phyloP scores from a whole-genome alignment of 2,797 vertebrate species.

The Mergus octosetaceus region DNA sequence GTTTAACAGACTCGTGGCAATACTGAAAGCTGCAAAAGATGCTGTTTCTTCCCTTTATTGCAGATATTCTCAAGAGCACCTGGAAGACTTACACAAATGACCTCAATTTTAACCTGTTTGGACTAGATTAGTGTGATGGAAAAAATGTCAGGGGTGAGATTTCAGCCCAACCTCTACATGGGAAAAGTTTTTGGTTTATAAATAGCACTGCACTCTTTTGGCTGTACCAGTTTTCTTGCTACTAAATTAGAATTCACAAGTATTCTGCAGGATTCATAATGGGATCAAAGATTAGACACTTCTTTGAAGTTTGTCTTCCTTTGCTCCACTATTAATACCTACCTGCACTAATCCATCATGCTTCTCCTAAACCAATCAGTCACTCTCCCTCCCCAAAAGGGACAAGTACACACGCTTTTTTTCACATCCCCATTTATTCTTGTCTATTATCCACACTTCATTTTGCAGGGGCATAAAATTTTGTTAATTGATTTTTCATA shows the following conservation, averaged over 20 bases:
- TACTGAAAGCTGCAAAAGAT: not conserved
- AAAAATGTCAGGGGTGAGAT: constrained; percentile 1
- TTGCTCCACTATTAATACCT: constrained; percentile 2
- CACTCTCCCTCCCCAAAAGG: not conserved
- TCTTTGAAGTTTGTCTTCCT: constrained; percentile 61
- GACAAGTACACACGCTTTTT: not conserved
- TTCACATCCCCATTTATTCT: constrained; percentile 35
- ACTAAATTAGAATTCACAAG: constrained; percentile 44
- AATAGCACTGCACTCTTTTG: not conserved
- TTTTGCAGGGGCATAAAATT: constrained; percentile 17
- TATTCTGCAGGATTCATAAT: constrained; percentile 47
- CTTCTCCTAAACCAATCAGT: constrained; percentile 16
- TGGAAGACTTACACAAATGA: constrained; percentile 17
- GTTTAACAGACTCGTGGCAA: not conserved
- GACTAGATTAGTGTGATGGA: not conserved
- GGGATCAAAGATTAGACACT: constrained; percentile 53
- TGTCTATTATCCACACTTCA: constrained; percentile 34
- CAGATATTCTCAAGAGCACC: constrained; percentile 12
- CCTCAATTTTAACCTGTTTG: constrained; percentile 40
- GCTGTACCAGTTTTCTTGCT: not conserved
- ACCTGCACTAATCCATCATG: constrained; percentile 38
- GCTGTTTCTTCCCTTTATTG: not conserved
- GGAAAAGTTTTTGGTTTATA: constrained; percentile 27
- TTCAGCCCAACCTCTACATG: not conserved
- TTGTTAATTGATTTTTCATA: constrained; percentile 58